Evolutionary conservation across 2,888 invertebrate species (phyloP).

Genomic region (Drosophila fungiperda): DNA sequence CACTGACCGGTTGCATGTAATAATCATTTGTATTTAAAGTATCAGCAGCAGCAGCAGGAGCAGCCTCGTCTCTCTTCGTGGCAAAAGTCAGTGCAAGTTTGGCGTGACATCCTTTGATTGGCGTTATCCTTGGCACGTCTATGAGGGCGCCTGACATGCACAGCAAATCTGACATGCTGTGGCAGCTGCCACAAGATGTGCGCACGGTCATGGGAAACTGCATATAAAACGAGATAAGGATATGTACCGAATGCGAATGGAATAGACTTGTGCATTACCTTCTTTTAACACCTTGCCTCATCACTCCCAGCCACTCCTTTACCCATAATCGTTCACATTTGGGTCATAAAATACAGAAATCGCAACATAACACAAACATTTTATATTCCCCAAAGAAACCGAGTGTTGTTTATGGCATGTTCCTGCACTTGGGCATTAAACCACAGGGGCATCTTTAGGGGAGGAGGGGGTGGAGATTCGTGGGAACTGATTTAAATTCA

Average conservation of each 20-base stretch:
- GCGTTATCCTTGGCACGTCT: conserved; percentile 76
- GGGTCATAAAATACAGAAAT: conserved; percentile 66
- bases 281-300: conserved; percentile 38
- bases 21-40: conserved; percentile 65
- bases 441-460: conserved; percentile 22
- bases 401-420: conserved; percentile 20
- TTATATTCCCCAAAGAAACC: conserved; percentile 40
- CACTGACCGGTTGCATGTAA: conserved; percentile 53
- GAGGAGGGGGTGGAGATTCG: not conserved
- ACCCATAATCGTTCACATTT: conserved; percentile 67
- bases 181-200: conserved; percentile 64
- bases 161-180: conserved; percentile 71
- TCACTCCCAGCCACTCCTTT: conserved; percentile 18
- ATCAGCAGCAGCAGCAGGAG: conserved; percentile 21
- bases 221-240: conserved; percentile 34
- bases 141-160: conserved; percentile 67
- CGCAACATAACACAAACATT: conserved; percentile 52
- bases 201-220: conserved; percentile 32
- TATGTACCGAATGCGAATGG: not conserved
- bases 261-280: conserved; percentile 51
- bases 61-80: not conserved
- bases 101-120: conserved; percentile 41
- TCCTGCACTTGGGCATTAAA: conserved; percentile 15
- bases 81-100: conserved; percentile 29
- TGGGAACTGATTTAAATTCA: conserved; percentile 2